Base-by-base conservation (phyloP, 2,113 vertebrate species). In the Phrynosoma blainvillii region DNA sequence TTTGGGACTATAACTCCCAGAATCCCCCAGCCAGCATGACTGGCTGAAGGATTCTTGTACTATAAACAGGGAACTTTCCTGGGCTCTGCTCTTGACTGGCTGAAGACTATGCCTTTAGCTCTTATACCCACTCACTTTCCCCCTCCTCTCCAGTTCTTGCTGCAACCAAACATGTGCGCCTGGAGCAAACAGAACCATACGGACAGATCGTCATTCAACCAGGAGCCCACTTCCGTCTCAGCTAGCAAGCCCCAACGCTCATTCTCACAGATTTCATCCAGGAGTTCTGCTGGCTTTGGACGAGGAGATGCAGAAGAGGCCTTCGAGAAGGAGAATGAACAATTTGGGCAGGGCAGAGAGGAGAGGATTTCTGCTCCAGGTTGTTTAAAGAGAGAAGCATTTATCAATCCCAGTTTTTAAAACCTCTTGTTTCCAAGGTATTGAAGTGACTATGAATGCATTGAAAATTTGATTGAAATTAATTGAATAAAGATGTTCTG, bases 111-210 rank as follows among this genome's bases (percentile, higher is more conserved):
- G 23, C 2, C 11, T 30, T 71, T 27, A 30, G 6, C 75, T 0
- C 36, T 27, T 56, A 25, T 25, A 1, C 20, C 47, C 83, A 16
- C 32, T 14, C 84, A 14, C 1, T 66, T 36, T 30, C 14, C 3
- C n/a, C 47, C 59, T 62, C 32, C 14, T 27, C 73, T 62, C 74
- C 84, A 97, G 97, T 96, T 88, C 93, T 97, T 5, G 89, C 91
- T 0, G 87, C 91, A 1, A 86, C 89, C 65, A 73, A 89, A 87
- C 92, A 95, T 52, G 85, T 97, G 66, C 10, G 0, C 0, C 81
- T 95, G 47, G 75, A 90, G 80, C 97, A 97, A 92, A 85, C 89
- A 18, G 85, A 95, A 85, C 94, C 96, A 0, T 97, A 95, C 0
- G 96, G 96, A 1, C 91, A 30, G 62, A 95, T 97, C 73, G 70